Percentiles rank a stretch among this genome's conserved stretches.
phyloP scores from a whole-genome alignment of 1,140 invertebrate genomes.

The Polypedilum vanderplanki region DNA sequence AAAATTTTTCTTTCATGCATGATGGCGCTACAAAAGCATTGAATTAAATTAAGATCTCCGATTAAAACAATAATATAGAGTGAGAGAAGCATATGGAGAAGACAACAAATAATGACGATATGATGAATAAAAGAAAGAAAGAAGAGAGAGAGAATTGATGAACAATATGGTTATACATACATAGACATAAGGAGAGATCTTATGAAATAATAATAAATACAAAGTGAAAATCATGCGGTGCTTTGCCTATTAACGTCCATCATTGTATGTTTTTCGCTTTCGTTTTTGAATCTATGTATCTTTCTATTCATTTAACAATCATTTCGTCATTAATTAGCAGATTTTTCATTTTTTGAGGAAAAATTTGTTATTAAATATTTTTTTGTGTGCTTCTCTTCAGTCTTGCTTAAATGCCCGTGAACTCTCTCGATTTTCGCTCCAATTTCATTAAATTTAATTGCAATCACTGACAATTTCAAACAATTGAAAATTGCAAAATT shows the following conservation, averaged over 20 bases:
- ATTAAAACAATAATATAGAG: constrained; percentile 23
- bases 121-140: no score
- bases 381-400: not conserved
- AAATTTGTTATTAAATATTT: not conserved
- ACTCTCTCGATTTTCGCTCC: not conserved
- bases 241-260: constrained; percentile 15
- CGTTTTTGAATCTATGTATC: not conserved
- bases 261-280: constrained; percentile 24
- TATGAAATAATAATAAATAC: constrained; percentile 20
- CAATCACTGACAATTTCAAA: constrained; percentile 2
- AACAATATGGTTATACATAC: not conserved
- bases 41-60: constrained; percentile 26
- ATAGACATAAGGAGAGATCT: constrained; percentile 5
- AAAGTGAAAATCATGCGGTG: constrained; percentile 21
- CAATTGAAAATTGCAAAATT: not conserved
- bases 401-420: not conserved
- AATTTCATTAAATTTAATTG: not conserved
- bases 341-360: not conserved
- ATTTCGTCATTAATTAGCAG: constrained; percentile 7
- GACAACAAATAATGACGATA: no score
- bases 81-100: not conserved
- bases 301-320: constrained; percentile 20
- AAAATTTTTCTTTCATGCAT: constrained; percentile 4
- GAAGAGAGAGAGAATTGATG: not conserved
- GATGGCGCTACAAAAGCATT: constrained; percentile 16